These are phyloP conservation scores for Vimba vimba DNA, from an alignment of 2,113 vertebrate genomes.

Conservation along the genomic window DNA sequence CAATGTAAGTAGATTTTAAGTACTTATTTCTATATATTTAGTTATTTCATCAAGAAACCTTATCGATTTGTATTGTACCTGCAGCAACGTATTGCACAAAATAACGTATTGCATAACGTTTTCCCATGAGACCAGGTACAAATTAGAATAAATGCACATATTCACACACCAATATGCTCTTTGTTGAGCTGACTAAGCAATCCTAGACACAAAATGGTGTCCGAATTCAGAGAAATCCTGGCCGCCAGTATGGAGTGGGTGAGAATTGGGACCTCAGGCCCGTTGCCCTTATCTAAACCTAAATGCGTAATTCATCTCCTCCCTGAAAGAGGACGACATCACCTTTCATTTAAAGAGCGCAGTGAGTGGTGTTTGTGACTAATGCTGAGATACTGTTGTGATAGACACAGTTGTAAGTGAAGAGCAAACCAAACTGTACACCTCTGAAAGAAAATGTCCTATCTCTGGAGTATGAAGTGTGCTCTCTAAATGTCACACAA, in stretches of 20 bases:
- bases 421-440: constrained; percentile 26
- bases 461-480: constrained; percentile 31
- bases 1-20: too few species aligned
- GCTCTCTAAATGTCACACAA: constrained; percentile 35
- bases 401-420: constrained; percentile 14
- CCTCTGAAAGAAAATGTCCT: constrained; percentile 30
- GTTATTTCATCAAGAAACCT: too few species aligned
- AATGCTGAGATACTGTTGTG: constrained; percentile 25
- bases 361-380: constrained; percentile 33
- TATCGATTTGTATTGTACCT: too few species aligned
- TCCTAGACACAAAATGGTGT: too few species aligned
- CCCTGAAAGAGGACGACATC: constrained; percentile 22
- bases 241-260: neutral
- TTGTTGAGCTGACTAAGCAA: too few species aligned
- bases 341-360: constrained; percentile 19
- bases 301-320: neutral
- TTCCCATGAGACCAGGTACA: too few species aligned
- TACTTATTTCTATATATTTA: too few species aligned
- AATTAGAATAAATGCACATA: too few species aligned
- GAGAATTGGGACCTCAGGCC: neutral
- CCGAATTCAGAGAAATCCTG: neutral
- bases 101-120: too few species aligned
- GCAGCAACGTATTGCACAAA: too few species aligned
- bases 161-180: too few species aligned
- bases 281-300: neutral